Evolutionary conservation across 2,113 vertebrate genomes (phyloP), one percentile per base, ranked within the genome.

Genomic region (Pithys albifrons): DNA sequence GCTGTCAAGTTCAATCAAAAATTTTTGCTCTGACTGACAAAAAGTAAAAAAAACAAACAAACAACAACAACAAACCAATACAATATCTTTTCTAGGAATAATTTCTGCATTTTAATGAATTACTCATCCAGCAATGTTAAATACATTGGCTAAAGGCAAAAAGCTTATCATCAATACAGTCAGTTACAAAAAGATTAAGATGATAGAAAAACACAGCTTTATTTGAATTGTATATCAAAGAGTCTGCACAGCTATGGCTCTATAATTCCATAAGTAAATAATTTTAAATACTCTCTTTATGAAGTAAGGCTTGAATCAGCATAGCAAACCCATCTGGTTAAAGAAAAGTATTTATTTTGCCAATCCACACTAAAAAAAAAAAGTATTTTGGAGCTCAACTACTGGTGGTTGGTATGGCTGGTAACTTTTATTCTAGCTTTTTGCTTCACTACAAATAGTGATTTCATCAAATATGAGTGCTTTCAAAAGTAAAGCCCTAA

Each of bases 81-180:
- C 14, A 35, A 3, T 19, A 16, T 37, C 46, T 88, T 57, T 57
- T 22, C 22, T 39, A 10, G 20, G 13, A 71, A 65, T 91, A 29
- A 58, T 45, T 61, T 71, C 0, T 70, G 66, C 72, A 2, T 71
- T 85, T 70, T 48, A 67, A 45, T 2, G 43, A 54, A 37, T 74
- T 61, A 37, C 5, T 52, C 41, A 41, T 76, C 7, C 19, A 46
- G 14, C 7, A 70, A 35, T 28, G 5, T 29, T 58, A 66, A 14
- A 31, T 67, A 58, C 23, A 51, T 7, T 41, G 15, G 6, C 7
- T 77, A 69, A 66, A 59, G 19, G 15, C 12, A 51, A 57, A 93
- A 95, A 39, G 0, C 6, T 25, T 19, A 41, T 24, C 16, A 61
- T 67, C 12, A 45, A 10, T 77, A 24, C 0, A 1, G 6, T 70